Percentiles rank a stretch among this genome's conserved stretches.
phyloP scores from a whole-genome alignment of 2,888 invertebrate species.

The Helobdella robusta region DNA sequence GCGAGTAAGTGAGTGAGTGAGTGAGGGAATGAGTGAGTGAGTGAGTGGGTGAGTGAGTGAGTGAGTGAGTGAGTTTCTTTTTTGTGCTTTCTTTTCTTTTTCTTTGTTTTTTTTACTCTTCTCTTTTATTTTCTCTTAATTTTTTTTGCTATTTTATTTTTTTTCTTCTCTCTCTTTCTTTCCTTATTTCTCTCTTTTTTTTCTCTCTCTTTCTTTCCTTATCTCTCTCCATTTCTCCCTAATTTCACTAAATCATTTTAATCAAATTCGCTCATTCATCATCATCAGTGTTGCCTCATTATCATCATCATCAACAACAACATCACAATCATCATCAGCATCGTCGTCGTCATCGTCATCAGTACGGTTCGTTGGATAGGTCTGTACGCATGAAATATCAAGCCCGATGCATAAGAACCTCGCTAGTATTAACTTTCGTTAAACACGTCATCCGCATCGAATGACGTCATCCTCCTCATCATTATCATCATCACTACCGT shows the following conservation, averaged over 20 bases:
- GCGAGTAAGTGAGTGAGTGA: background rate
- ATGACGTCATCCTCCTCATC: slow-evolving; percentile 1
- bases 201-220: too few relatives aligned
- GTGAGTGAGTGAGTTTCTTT: background rate
- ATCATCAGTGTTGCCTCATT: background rate
- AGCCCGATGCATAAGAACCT: too few relatives aligned
- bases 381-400: too few relatives aligned
- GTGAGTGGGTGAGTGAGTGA: background rate
- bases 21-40: background rate
- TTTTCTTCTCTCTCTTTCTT: background rate
- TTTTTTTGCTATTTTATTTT: background rate
- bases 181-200: background rate
- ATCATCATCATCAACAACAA: background rate
- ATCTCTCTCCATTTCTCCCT: too few relatives aligned
- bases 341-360: slow-evolving; percentile 5
- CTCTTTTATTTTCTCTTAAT: background rate
- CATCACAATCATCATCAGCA: slow-evolving; percentile 8
- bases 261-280: background rate
- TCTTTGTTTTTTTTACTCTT: background rate
- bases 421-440: too few relatives aligned
- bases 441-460: slow-evolving; percentile 17
- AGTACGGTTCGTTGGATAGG: too few relatives aligned
- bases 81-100: background rate
- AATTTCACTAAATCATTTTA: background rate
- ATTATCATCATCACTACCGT: slow-evolving; percentile 22